Conservation (phyloP, 2,113 vertebrate genomes). For the Brachypodius melanocephalos region DNA sequence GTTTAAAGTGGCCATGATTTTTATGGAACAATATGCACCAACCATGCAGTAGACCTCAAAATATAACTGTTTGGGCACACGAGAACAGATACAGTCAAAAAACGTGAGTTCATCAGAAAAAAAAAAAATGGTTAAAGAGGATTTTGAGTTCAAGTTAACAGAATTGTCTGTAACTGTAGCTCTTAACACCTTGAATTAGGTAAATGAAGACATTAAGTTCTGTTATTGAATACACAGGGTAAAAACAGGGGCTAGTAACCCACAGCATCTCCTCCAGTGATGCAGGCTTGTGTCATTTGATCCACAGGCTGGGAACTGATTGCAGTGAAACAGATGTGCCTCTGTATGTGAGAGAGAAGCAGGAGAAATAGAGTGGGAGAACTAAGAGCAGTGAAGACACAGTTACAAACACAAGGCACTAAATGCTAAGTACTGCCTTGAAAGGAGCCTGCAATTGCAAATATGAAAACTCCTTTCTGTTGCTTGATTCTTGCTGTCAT, state of each 20-base stretch:
- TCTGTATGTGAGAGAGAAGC: background rate
- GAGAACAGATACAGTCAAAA: background rate
- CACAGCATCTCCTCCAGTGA: background rate
- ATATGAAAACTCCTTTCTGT: background rate
- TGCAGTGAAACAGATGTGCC: background rate
- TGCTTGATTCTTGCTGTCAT: background rate
- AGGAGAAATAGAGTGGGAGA: background rate
- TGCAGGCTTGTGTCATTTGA: background rate
- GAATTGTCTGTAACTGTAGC: background rate
- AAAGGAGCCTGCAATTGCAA: background rate
- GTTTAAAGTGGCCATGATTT: background rate
- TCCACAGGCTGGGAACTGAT: background rate
- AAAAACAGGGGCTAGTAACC: background rate
- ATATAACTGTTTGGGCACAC: background rate
- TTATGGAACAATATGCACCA: background rate
- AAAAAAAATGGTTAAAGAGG: background rate
- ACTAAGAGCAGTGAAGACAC: background rate
- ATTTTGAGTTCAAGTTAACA: background rate
- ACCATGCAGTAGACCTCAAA: background rate
- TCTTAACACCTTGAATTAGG: background rate
- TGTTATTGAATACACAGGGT: background rate
- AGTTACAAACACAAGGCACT: background rate
- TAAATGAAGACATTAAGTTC: background rate
- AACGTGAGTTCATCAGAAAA: background rate
- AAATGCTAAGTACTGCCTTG: background rate